Evolutionary conservation across 2,797 vertebrate genomes (phyloP).

Genomic region (Zonotrichia albicollis): DNA sequence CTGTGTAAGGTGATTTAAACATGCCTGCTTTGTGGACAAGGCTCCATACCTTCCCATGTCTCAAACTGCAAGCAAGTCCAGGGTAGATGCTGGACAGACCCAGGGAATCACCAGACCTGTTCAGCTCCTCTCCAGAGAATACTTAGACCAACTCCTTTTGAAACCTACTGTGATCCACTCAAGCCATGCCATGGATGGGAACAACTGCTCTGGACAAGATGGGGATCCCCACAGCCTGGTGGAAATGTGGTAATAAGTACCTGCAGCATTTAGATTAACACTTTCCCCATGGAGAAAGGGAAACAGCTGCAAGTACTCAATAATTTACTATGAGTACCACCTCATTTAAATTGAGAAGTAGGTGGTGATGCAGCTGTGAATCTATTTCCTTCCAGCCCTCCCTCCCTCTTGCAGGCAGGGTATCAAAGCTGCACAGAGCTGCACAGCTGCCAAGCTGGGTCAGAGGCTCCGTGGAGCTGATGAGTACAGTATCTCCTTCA

Average conservation of each 20-base stretch:
- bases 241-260: constrained; percentile 12
- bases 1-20: background rate
- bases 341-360: constrained; percentile 31
- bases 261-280: background rate
- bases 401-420: background rate
- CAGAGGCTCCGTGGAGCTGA: background rate
- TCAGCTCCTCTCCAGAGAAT: background rate
- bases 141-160: background rate
- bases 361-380: constrained; percentile 31
- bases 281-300: background rate
- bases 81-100: background rate
- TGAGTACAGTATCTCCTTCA: background rate
- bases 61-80: background rate
- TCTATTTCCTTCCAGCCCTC: background rate
- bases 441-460: background rate
- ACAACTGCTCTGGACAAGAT: background rate
- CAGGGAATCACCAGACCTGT: background rate
- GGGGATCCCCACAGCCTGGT: background rate
- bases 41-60: background rate
- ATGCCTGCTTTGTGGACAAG: background rate
- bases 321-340: background rate
- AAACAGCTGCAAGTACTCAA: constrained; percentile 39
- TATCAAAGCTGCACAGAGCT: background rate
- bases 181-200: background rate
- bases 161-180: background rate